These are phyloP conservation scores for Ceramica pisi DNA, from an alignment of 2,888 invertebrate species.

Conservation along the genomic window DNA sequence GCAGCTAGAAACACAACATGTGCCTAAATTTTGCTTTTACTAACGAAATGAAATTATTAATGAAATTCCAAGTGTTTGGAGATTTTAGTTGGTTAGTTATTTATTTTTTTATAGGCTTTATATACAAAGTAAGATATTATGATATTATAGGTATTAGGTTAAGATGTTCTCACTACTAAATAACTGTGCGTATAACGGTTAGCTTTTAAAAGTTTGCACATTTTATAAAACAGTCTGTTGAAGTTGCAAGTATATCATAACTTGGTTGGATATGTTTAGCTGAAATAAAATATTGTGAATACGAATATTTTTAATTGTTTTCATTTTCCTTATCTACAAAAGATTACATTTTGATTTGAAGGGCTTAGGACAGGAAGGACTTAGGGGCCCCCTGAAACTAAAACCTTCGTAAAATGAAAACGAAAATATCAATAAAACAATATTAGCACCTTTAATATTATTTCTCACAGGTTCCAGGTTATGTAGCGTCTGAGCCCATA, in stretches of 20 bases:
- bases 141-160: slow-evolving; percentile 59
- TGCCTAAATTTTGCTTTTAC: slow-evolving; percentile 64
- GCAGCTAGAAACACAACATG: slow-evolving; percentile 62
- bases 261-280: slow-evolving; percentile 44
- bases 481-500: too few relatives aligned
- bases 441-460: too few relatives aligned
- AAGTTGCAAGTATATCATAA: slow-evolving; percentile 51
- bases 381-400: too few relatives aligned
- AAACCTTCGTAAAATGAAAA: too few relatives aligned
- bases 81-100: slow-evolving; percentile 55
- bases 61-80: slow-evolving; percentile 49
- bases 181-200: slow-evolving; percentile 47
- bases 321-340: not conserved
- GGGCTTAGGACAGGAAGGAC: too few relatives aligned
- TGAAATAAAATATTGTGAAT: slow-evolving; percentile 67
- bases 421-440: too few relatives aligned
- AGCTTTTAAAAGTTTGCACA: slow-evolving; percentile 67
- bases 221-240: slow-evolving; percentile 53
- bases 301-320: slow-evolving; percentile 4
- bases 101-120: slow-evolving; percentile 63
- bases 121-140: slow-evolving; percentile 60
- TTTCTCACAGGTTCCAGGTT: too few relatives aligned
- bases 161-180: slow-evolving; percentile 59
- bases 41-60: slow-evolving; percentile 65
- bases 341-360: too few relatives aligned